phyloP scores from a whole-genome alignment of 2,797 vertebrate species.

The Capromys pilorides region DNA sequence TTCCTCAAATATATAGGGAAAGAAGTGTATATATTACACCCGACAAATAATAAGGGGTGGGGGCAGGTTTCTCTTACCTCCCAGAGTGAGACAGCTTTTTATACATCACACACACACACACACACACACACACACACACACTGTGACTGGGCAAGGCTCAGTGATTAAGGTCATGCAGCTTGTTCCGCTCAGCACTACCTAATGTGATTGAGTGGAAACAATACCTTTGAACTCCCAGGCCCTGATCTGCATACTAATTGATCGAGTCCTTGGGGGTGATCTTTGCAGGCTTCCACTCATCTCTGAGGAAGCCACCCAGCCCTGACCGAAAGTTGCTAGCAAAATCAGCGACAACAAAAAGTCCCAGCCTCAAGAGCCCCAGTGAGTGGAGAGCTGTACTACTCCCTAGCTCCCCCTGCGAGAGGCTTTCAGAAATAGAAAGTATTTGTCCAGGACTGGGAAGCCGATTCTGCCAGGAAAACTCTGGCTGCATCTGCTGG shows the following conservation, averaged over 20 bases:
- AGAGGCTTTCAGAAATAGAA: conserved; percentile 78
- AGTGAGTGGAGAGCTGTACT: conserved; percentile 46
- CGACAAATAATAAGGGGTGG: conserved; percentile 67
- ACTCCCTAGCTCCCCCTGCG: conserved; percentile 88
- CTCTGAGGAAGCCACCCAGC: conserved; percentile 83
- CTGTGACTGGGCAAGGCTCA: conserved; percentile 83
- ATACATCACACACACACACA: conserved; percentile 52
- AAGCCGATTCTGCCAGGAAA: background rate
- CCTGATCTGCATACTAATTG: conserved; percentile 98
- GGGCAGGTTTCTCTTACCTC: background rate
- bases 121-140: conserved; percentile 69
- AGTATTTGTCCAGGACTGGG: background rate
- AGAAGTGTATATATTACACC: conserved; percentile 35
- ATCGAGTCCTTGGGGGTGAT: conserved; percentile 94
- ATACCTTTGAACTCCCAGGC: conserved; percentile 94
- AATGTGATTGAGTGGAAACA: conserved; percentile 97
- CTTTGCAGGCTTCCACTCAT: conserved; percentile 87
- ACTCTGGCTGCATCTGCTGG: conserved; percentile 62
- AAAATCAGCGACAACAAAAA: conserved; percentile 75
- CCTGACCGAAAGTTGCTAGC: conserved; percentile 83
- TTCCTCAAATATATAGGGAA: conserved; percentile 35
- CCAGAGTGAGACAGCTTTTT: conserved; percentile 55
- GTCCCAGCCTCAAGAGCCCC: conserved; percentile 72
- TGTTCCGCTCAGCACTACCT: conserved; percentile 94
- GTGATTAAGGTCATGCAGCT: conserved; percentile 94